Evolutionary conservation across 2,797 vertebrate species (phyloP), one percentile per base, ranked within the genome.

Genomic region (Lithobates sylvaticus): DNA sequence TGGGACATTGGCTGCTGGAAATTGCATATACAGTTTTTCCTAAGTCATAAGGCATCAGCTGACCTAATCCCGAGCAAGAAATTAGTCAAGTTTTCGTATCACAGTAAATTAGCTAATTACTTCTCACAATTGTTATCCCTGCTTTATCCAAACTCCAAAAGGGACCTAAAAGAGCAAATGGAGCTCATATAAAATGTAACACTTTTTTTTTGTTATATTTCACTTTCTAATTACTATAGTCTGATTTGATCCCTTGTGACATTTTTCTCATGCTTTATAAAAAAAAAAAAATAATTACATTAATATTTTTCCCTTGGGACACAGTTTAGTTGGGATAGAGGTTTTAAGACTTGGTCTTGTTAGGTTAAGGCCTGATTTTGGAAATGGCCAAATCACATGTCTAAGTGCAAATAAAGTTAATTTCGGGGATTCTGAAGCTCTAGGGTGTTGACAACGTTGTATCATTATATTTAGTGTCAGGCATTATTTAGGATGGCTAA

Each of bases 251-350:
- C 88, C 89, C 64, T 88, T 84, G 84, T 0, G 67, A 75, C 90
- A 89, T 91, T 91, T 93, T 89, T 88, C 92, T 90, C 91, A 90
- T 88, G 88, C 89, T 92, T 92, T 88, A 89, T 91, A 89, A 91
- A 50, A 80, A 61, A 50, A 80, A 61, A 58, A 79, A 73, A 70
- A 70, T 75, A 85, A 79, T 85, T 50, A 76, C 32, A 54, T 82
- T 92, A 91, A 83, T 81, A 91, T 92, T 90, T 61, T 82, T 84
- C 85, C 83, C 89, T 90, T 72, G 15, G 86, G 90, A 91, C 91
- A 89, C 65, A 73, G 58, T 64, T 72, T 81, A 86, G 85, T 78
- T 86, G 87, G 89, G 87, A 91, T 76, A 88, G 87, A 88, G 29
- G 10, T 36, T 72, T 61, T 32, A 13, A 58, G 47, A 39, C 13